Evolutionary conservation across 1,140 invertebrate species (phyloP).

Genomic region (Cyrtorhinus lividipennis): DNA sequence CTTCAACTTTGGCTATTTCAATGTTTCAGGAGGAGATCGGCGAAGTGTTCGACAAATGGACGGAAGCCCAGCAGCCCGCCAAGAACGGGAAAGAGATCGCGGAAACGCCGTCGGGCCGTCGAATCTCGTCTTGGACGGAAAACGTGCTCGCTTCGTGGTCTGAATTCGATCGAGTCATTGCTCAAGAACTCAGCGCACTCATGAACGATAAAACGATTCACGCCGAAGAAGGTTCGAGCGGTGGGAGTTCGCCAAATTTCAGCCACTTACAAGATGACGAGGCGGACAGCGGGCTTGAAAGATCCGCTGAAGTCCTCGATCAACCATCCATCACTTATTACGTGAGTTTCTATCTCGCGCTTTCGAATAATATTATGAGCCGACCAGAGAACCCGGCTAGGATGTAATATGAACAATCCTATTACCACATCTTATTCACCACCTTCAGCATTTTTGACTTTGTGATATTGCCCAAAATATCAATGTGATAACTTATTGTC

Average conservation of each 20-base stretch:
- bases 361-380: too few relatives aligned
- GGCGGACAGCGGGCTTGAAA: conserved; percentile 15
- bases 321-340: conserved; percentile 2
- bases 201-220: conserved; percentile 12
- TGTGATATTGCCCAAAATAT: too few relatives aligned
- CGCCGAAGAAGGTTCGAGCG: background rate
- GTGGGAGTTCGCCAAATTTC: conserved; percentile 29
- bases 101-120: conserved; percentile 7
- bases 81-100: background rate
- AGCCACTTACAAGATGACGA: conserved; percentile 14
- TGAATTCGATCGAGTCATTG: conserved; percentile 34
- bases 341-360: background rate
- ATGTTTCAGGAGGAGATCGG: conserved; percentile 38
- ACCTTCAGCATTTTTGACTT: too few relatives aligned
- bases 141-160: conserved; percentile 28
- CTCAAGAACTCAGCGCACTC: conserved; percentile 19
- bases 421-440: too few relatives aligned
- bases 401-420: too few relatives aligned
- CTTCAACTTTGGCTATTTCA: too few relatives aligned
- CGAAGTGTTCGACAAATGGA: conserved; percentile 35
- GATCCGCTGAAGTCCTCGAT: conserved; percentile 18
- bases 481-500: too few relatives aligned
- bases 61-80: conserved; percentile 10
- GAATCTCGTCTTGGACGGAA: conserved; percentile 31
- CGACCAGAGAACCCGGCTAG: too few relatives aligned